Evolutionary conservation across 2,888 invertebrate species (phyloP).

Genomic region (Carcina quercana): DNA sequence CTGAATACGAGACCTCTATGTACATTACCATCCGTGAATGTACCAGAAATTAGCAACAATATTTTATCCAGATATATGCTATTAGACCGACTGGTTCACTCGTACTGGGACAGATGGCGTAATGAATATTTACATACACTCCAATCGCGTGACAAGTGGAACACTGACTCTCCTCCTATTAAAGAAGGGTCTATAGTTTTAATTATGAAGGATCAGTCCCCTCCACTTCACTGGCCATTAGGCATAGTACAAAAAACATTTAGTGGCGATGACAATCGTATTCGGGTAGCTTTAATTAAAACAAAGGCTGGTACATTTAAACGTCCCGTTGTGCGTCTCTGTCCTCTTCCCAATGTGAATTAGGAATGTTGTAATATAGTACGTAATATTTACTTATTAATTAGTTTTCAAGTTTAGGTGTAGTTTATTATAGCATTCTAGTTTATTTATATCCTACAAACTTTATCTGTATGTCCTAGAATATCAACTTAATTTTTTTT

Average conservation of each 20-base stretch:
- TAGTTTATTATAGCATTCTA: too few species aligned
- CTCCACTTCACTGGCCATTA: constrained; percentile 6
- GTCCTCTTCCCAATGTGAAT: neutral
- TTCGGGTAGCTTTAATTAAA: neutral
- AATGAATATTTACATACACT: constrained; percentile 7
- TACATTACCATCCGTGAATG: too few species aligned
- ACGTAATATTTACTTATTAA: too few species aligned
- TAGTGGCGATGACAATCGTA: neutral
- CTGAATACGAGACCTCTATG: neutral
- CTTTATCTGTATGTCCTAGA: too few species aligned
- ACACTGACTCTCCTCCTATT: neutral
- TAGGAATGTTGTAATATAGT: too few species aligned
- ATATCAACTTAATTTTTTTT: too few species aligned
- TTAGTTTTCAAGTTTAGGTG: too few species aligned
- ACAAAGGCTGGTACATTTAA: neutral
- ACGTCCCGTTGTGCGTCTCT: neutral
- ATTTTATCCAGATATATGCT: neutral
- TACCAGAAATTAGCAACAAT: neutral
- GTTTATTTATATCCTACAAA: too few species aligned
- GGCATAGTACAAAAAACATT: neutral
- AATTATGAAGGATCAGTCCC: constrained; percentile 2
- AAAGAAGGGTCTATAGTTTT: constrained; percentile 2
- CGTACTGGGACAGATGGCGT: constrained; percentile 9
- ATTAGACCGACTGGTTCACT: constrained; percentile 3
- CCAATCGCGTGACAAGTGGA: constrained; percentile 6